Evolutionary conservation across 2,888 invertebrate species (phyloP), one percentile per base, ranked within the genome.

Genomic region (Nephrotoma flavescens): DNA sequence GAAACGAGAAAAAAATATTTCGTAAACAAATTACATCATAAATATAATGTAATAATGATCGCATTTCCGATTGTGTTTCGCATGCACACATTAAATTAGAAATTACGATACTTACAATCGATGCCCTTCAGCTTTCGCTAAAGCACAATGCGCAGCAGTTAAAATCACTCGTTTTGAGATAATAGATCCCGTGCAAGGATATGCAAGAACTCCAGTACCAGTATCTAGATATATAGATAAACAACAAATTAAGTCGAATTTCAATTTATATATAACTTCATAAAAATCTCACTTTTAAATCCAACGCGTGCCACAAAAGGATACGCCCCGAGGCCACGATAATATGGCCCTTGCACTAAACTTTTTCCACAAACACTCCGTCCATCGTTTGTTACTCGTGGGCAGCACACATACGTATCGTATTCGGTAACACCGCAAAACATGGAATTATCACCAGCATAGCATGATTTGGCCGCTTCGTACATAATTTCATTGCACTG

Each of bases 91-190:
- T 71, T 71, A 71, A 71, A 71, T 19, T 71, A 9, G 19, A 71
- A 4, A 84, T 44, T 19, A 11, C n/a, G 15, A 15, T 85, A 85
- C 44, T 12, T 92, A 96, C 96, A 96, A 90, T 91, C 95, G 94
- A 89, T 95, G 96, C 88, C 95, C 95, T 86, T 95, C 94, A 9
- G 95, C 95, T 90, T 95, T 95, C 0, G 96, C 96, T 86, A 96
- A 90, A 0, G 96, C 96, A 90, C 96, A 96, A 89, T 96, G 96
- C 0, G 96, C 96, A 0, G 96, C 96, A 0, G 96, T 96, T 47
- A 96, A 90, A 57, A 96, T 93, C 92, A 91, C 91, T n/a, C 92
- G 90, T 6, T 92, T 92, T 0, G 93, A 92, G 86, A 96, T 93
- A 31, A 96, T 95, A 0, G 95, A 95, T 2, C 96, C 96, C 85